Percentiles rank a stretch among this genome's conserved stretches.
These are phyloP conservation scores for Hyperopisus bebe DNA, from an alignment of 2,113 vertebrate species.

Conservation along the genomic window DNA sequence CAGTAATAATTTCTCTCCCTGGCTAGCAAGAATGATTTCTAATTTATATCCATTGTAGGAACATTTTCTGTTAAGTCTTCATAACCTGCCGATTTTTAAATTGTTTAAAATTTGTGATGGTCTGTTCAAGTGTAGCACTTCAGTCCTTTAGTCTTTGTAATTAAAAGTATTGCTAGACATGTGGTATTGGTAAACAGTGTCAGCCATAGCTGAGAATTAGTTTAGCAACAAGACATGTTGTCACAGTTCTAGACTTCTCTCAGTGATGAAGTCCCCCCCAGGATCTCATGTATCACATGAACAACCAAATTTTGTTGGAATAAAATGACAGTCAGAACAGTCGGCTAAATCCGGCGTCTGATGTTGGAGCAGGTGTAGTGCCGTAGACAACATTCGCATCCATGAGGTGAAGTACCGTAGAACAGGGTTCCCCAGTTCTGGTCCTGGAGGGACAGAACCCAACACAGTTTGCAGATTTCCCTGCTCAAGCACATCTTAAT, in stretches of 20 bases:
- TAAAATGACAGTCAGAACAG: background rate
- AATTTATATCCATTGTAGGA: background rate
- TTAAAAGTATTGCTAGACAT: background rate
- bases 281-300: background rate
- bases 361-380: background rate
- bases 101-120: background rate
- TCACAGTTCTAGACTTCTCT: background rate
- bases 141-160: background rate
- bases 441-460: background rate
- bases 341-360: background rate
- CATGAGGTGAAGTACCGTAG: background rate
- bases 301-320: background rate
- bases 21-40: background rate
- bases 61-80: background rate
- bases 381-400: background rate
- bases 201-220: background rate
- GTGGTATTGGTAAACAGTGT: background rate
- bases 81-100: background rate
- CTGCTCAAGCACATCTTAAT: background rate
- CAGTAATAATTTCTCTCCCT: background rate
- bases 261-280: background rate
- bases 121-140: background rate
- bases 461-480: background rate
- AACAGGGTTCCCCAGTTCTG: background rate
- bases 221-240: background rate